Base-by-base conservation (phyloP, 2,113 vertebrate genomes). In the Capreolus pygargus region DNA sequence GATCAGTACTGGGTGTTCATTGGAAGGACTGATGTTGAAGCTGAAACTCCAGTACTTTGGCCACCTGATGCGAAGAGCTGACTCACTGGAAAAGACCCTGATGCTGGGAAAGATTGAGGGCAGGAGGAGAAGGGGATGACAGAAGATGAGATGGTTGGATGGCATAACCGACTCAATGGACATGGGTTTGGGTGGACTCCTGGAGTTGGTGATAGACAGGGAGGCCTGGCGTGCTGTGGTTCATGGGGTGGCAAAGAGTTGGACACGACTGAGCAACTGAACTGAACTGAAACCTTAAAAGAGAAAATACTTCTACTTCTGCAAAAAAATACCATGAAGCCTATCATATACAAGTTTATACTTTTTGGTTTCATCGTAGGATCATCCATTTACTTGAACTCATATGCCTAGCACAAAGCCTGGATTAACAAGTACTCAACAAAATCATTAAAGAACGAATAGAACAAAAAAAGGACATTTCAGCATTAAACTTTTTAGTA, bases 401-500 rank as follows among this genome's bases (percentile, higher is more conserved):
- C 36, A 36, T 64, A 67, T 70, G 58, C 9, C 54, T 89, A 95
- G 17, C 28, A 91, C 16, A 96, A 19, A 95, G 30, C 45, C 52
- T 91, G 7, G 52, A 87, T 93, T 58, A 88, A 23, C 67, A 87
- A 55, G 36, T 58, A 58, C 39, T 89, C 79, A 58, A 76, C 21
- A 94, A 95, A 93, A 61, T 47, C 60, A 91, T n/a, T 83, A 61
- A 67, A 91, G 70, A 36, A 95, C 50, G 8, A 97, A 52, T 8
- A 93, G 15, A 21, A n/a, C 5, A 16, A 67, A 55, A 86, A 58
- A 52, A 92, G 92, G 33, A 61, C 10, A 12, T 89, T 94, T 94
- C 33, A 86, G 30, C n/a, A 82, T 23, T 58, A 8, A 86, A 95
- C 79, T 89, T 91, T 64, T 76, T 39, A 64, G 27, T 61, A 45